Conservation (phyloP, 2,888 invertebrate species). For the Lumbricus terrestris region DNA sequence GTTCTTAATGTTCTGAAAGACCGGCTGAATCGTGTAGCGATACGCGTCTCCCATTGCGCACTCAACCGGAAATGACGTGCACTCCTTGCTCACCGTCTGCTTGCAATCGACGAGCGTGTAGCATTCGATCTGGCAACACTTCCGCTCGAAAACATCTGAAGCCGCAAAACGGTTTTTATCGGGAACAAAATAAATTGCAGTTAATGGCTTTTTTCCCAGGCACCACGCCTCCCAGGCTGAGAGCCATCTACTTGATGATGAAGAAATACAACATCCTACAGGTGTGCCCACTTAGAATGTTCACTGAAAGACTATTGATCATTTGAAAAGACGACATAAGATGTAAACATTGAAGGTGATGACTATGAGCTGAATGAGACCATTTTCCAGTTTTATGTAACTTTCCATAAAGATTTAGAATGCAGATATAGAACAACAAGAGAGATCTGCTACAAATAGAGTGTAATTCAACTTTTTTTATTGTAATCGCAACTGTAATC, state of each 20-base stretch:
- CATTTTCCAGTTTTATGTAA: not conserved
- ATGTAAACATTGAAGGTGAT: not conserved
- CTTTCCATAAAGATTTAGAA: not conserved
- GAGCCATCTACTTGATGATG: not conserved
- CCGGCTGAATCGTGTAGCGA: conserved; percentile 51
- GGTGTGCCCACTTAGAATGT: not conserved
- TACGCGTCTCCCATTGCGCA: conserved; percentile 50
- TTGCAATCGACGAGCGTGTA: conserved; percentile 48
- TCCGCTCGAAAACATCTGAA: conserved; percentile 37
- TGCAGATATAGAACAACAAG: not conserved
- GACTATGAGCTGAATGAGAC: not conserved
- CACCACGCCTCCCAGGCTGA: not conserved
- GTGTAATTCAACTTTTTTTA: not conserved
- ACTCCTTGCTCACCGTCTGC: conserved; percentile 44
- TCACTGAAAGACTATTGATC: not conserved
- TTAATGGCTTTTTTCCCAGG: not conserved
- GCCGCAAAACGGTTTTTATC: not conserved
- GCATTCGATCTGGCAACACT: conserved; percentile 48
- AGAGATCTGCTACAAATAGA: not conserved
- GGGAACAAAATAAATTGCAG: not conserved
- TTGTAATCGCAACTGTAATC: not conserved
- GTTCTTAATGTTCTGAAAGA: conserved; percentile 46
- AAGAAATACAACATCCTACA: no score
- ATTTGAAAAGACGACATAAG: not conserved
- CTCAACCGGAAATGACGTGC: conserved; percentile 48